phyloP scores from a whole-genome alignment of 2,888 invertebrate species.

The Dicycla oo region DNA sequence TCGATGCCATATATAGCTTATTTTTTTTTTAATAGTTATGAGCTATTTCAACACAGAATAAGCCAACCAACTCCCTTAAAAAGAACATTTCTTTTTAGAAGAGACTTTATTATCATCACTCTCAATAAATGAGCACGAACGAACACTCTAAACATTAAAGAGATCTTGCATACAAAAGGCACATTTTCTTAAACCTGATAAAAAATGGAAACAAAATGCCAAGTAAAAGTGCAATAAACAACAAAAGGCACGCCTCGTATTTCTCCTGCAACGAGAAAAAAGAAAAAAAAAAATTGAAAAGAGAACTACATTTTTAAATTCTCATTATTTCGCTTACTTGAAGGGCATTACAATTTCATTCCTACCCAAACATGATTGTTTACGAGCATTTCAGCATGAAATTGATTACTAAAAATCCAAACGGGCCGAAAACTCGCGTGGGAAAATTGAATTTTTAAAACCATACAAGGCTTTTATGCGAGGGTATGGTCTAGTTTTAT shows the following conservation, averaged over 20 bases:
- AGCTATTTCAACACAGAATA: not conserved
- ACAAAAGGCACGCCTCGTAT: slow-evolving; percentile 59
- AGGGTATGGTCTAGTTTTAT: slow-evolving; percentile 70
- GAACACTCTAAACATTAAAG: slow-evolving; percentile 32
- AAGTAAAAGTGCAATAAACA: slow-evolving; percentile 56
- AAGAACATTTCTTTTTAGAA: not conserved
- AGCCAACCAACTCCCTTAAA: not conserved
- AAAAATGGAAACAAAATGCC: slow-evolving; percentile 51
- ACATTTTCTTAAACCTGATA: slow-evolving; percentile 46
- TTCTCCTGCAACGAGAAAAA: slow-evolving; percentile 57
- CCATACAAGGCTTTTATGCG: slow-evolving; percentile 71
- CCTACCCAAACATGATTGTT: slow-evolving; percentile 65
- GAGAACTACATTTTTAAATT: slow-evolving; percentile 75
- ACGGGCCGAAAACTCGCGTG: slow-evolving; percentile 65
- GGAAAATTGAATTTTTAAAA: slow-evolving; percentile 78
- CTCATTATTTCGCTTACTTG: slow-evolving; percentile 72
- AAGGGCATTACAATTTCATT: slow-evolving; percentile 66
- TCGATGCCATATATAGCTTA: not conserved
- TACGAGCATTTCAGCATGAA: slow-evolving; percentile 67
- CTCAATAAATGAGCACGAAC: slow-evolving; percentile 28
- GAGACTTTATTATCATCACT: slow-evolving; percentile 8
- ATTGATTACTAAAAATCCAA: slow-evolving; percentile 73
- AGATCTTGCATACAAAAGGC: slow-evolving; percentile 24
- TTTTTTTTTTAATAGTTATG: not conserved
- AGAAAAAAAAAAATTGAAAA: slow-evolving; percentile 28